Evolutionary conservation across 2,113 vertebrate genomes (phyloP), one percentile per base, ranked within the genome.

Genomic region (Naja naja): DNA sequence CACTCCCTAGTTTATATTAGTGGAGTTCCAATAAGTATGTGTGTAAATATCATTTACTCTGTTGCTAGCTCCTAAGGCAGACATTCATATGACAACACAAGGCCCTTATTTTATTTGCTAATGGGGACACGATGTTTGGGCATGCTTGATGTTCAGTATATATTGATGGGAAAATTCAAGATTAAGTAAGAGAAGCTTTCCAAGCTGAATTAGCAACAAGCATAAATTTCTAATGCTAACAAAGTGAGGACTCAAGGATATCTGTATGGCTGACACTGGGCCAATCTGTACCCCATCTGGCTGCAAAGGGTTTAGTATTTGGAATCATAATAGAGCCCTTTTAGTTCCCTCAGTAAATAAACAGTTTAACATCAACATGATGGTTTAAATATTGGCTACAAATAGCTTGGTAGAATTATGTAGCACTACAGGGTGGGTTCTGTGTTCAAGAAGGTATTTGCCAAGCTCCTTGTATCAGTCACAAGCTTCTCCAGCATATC

Each of bases 231-330:
- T 81, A 94, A 93, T 91, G 53, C 25, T 93, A 93, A 94, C 89
- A 93, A 97, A 97, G 87, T 90, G 43, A 91, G 89, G 90, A 87
- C 16, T 30, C 52, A 43, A 86, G 90, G 93, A 94, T 93, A 96
- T 97, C 94, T 94, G 3, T 94, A 95, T 94, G 34, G 91, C 89
- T 93, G 69, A 90, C 93, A 96, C 94, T 93, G 90, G 91, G 93
- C 53, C 89, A 94, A 97, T 97, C 96, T 97, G 34, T 93, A 92
- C 85, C 94, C 96, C 95, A 97, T 97, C 96, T 97, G 97, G 94
- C 94, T 94, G 92, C 92, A 94, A 95, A 96, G 58, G 93, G 8
- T 92, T 96, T 74, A 96, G 45, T 95, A 91, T 95, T 97, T 39
- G 92, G 88, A 95, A 91, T 95, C 90, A n/a, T 90, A 96, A 95